Percentiles rank a stretch among this genome's conserved stretches.
phyloP scores from a whole-genome alignment of 2,113 vertebrate genomes.

The Bubalus kerabau region DNA sequence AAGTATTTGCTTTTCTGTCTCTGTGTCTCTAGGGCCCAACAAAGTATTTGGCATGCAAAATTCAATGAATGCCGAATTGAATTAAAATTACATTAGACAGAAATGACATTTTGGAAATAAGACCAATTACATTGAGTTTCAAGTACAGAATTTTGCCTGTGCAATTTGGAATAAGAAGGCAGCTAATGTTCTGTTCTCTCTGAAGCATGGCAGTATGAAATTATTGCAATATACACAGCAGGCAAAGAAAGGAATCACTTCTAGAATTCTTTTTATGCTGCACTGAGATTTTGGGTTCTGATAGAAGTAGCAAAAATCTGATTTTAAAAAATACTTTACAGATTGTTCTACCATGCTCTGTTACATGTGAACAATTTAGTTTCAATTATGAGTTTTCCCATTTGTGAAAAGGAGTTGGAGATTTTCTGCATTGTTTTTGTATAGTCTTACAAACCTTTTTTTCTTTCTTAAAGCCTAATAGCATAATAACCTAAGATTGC shows the following conservation, averaged over 20 bases:
- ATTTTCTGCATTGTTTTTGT: background rate
- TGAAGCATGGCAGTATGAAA: constrained; percentile 21
- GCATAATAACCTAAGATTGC: background rate
- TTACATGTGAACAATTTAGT: background rate
- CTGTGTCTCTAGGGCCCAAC: background rate
- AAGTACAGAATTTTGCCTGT: constrained; percentile 22
- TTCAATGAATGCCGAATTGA: constrained; percentile 1
- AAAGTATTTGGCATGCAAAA: constrained; percentile 4
- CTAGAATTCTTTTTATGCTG: constrained; percentile 29
- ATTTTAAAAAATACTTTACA: constrained; percentile 14
- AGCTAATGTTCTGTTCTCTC: constrained; percentile 11
- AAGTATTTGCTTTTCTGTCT: background rate
- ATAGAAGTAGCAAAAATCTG: constrained; percentile 2
- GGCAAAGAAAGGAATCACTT: background rate
- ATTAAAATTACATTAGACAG: constrained; percentile 2
- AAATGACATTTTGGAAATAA: constrained; percentile 10
- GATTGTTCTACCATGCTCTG: constrained; percentile 2
- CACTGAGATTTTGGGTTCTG: constrained; percentile 1
- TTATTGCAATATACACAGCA: background rate
- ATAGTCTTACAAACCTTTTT: background rate
- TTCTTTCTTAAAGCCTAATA: background rate
- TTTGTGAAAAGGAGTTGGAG: constrained; percentile 2
- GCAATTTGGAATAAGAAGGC: background rate
- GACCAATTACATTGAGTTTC: background rate
- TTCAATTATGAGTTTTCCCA: background rate